Percentiles rank a stretch among this genome's conserved stretches.
Conservation (phyloP, 2,888 invertebrate genomes). For the Andrena bucephala region DNA sequence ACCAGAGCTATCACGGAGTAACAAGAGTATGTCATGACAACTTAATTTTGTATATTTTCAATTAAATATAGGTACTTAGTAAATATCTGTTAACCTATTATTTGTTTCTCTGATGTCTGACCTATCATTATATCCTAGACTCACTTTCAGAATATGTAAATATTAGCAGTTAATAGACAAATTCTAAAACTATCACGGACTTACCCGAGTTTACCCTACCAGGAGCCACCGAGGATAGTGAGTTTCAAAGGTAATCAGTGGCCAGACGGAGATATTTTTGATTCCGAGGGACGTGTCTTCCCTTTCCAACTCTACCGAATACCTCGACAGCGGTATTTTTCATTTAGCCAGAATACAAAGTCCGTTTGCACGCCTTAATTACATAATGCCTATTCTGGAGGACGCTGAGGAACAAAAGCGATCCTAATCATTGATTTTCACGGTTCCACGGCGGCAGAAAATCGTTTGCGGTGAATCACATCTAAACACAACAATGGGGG, state of each 20-base stretch:
- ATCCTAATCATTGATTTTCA: slow-evolving; percentile 58
- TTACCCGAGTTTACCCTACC: too few relatives aligned
- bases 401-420: slow-evolving; percentile 43
- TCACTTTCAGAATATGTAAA: too few relatives aligned
- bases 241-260: slow-evolving; percentile 3
- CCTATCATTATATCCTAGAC: too few relatives aligned
- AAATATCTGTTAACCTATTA: too few relatives aligned
- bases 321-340: not conserved
- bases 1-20: too few relatives aligned
- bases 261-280: slow-evolving; percentile 15
- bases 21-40: too few relatives aligned
- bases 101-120: too few relatives aligned
- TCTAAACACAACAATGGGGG: slow-evolving; percentile 65
- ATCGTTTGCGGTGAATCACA: slow-evolving; percentile 64
- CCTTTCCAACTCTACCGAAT: not conserved
- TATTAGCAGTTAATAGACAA: too few relatives aligned
- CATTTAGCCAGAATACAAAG: slow-evolving; percentile 2
- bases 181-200: too few relatives aligned
- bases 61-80: too few relatives aligned
- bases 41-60: too few relatives aligned
- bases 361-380: slow-evolving; percentile 26
- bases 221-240: not conserved
- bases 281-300: not conserved
- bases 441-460: slow-evolving; percentile 50
- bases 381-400: slow-evolving; percentile 30